Evolutionary conservation across 2,888 invertebrate species (phyloP).

Genomic region (Oscheius onirici): DNA sequence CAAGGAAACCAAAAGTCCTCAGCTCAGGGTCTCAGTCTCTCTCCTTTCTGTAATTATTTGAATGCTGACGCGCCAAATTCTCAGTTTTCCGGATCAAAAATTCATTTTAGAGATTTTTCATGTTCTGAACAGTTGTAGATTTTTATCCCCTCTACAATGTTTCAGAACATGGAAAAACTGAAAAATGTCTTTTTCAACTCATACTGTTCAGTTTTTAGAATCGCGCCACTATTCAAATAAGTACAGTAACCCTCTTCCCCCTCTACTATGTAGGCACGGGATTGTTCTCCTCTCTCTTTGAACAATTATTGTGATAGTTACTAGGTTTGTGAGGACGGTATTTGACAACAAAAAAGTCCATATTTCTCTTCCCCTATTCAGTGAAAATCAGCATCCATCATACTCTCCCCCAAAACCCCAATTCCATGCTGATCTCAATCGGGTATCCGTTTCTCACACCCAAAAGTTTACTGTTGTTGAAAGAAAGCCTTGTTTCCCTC

Average conservation of each 20-base stretch:
- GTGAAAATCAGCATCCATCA: constrained; percentile 4
- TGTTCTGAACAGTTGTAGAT: neutral
- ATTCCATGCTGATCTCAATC: constrained; percentile 33
- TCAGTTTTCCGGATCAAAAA: neutral
- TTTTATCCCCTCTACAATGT: too few species aligned
- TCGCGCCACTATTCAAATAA: too few species aligned
- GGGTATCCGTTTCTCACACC: constrained; percentile 16
- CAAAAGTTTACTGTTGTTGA: neutral
- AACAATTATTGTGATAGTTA: too few species aligned
- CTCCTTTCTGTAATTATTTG: neutral
- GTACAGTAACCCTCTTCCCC: too few species aligned
- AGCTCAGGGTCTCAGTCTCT: constrained; percentile 22
- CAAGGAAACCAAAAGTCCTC: neutral
- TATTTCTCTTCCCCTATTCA: neutral
- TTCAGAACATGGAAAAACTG: too few species aligned
- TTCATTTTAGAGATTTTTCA: neutral
- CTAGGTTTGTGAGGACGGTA: too few species aligned
- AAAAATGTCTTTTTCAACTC: too few species aligned
- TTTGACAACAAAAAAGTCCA: neutral
- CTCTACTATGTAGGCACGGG: neutral
- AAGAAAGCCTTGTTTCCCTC: constrained; percentile 23
- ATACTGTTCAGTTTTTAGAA: too few species aligned
- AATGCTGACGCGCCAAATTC: constrained; percentile 5
- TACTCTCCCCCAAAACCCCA: neutral
- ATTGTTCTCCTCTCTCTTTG: neutral